Evolutionary conservation across 2,797 vertebrate species (phyloP).

Genomic region (Phoebastria nigripes): DNA sequence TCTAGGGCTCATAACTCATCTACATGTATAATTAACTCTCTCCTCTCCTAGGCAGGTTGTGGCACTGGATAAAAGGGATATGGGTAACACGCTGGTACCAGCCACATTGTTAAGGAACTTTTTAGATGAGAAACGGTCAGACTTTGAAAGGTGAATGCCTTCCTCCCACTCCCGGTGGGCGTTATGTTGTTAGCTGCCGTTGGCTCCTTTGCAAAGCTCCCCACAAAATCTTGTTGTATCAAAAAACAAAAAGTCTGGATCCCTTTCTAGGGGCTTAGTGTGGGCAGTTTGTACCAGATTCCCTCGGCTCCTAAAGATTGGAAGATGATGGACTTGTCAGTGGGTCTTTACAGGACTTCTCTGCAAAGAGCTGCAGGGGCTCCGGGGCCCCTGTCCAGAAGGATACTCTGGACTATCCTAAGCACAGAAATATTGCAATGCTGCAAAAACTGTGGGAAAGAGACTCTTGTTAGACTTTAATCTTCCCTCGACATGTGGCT

Average conservation of each 20-base stretch:
- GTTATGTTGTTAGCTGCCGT: background rate
- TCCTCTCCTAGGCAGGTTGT: background rate
- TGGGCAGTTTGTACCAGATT: background rate
- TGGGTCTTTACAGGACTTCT: background rate
- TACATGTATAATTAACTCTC: background rate
- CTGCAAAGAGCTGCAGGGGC: background rate
- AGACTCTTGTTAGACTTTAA: background rate
- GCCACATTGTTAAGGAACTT: background rate
- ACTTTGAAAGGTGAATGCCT: background rate
- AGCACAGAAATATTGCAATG: background rate
- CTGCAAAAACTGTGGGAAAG: constrained; percentile 39
- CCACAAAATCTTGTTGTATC: background rate
- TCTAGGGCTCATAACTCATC: background rate
- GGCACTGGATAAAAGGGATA: background rate
- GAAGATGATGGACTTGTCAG: background rate
- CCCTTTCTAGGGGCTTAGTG: background rate
- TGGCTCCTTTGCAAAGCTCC: background rate
- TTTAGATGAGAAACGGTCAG: background rate
- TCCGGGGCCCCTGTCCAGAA: background rate
- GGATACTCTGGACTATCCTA: background rate
- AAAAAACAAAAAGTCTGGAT: background rate
- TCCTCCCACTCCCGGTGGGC: background rate
- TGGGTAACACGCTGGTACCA: background rate
- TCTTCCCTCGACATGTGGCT: constrained; percentile 17
- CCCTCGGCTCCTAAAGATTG: background rate